Evolutionary conservation across 2,797 vertebrate species (phyloP).

Genomic region (Falco naumanni): DNA sequence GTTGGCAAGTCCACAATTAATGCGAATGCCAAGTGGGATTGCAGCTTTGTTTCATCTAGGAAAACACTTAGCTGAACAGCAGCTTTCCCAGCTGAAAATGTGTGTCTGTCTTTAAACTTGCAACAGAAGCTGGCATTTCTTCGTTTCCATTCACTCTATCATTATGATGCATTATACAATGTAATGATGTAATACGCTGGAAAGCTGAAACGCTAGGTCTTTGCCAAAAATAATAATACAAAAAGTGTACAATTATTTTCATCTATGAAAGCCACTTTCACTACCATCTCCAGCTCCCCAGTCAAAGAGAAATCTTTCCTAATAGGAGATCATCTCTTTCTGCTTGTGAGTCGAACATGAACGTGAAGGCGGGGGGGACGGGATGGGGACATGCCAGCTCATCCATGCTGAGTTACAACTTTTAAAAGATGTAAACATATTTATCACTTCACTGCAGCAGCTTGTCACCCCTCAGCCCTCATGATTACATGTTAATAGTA

Average conservation of each 20-base stretch:
- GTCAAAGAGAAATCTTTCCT: constrained; percentile 80
- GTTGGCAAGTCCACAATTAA: constrained; percentile 84
- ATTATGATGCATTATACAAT: constrained; percentile 86
- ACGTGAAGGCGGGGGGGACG: neutral
- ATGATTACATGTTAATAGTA: neutral
- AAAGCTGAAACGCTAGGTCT: constrained; percentile 75
- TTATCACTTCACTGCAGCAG: constrained; percentile 45
- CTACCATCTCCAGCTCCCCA: constrained; percentile 75
- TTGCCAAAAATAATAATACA: constrained; percentile 85
- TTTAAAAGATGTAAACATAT: constrained; percentile 78
- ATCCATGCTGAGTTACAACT: constrained; percentile 71
- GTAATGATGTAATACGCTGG: constrained; percentile 84
- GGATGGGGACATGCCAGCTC: constrained; percentile 31
- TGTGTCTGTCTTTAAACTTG: constrained; percentile 79
- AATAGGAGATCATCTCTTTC: constrained; percentile 78
- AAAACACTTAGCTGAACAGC: constrained; percentile 78
- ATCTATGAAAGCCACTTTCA: constrained; percentile 80
- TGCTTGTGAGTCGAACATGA: constrained; percentile 71
- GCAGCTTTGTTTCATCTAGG: constrained; percentile 82
- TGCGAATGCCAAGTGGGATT: constrained; percentile 80
- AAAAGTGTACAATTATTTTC: constrained; percentile 85
- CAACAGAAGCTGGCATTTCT: constrained; percentile 80
- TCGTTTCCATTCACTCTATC: constrained; percentile 81
- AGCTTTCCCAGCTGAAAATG: constrained; percentile 80
- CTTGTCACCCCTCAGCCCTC: neutral